Base-by-base conservation (phyloP, 2,888 invertebrate genomes). In the Drosophila pseudotakahashii region DNA sequence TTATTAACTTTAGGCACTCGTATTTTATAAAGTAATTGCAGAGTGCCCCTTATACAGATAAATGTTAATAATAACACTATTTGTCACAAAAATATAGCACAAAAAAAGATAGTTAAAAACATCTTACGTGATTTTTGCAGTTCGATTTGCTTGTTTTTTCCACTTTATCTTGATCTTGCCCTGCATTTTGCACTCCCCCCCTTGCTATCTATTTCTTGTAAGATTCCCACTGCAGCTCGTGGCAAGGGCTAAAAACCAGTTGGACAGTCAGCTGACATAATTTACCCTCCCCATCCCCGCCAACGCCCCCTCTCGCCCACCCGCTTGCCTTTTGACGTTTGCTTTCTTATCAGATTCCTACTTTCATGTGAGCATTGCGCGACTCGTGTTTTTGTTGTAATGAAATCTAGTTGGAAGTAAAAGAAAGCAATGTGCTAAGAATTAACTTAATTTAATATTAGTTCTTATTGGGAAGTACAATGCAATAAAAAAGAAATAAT, bases 191-290 rank as follows among this genome's bases (percentile, higher is more conserved):
- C 58, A 41, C 42, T 37, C 16, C 23, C n/a, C 32, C 26, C 48
- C 42, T 37, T 73, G 26, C 30, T 75, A 78, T 83, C 63, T 73
- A 75, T 64, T 57, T 45, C 16, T 16, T 34, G 34, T 52, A 14
- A 37, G 60, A 39, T 39, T 47, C 30, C 39, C 39, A 67, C 26
- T 75, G 71, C 77, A 82, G 71, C 75, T 59, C 60, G 67, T 70
- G 70, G 58, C 68, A 44, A 39, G 50, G 44, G 45, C 51, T 53
- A n/a, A 47, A 75, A 73, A 55, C 50, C 57, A 52, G 55, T 73
- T 70, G 16, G 68, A 13, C 14, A 84, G 89, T 89, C 89, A 89
- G 89, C 89, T 89, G 89, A 89, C 89, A 74, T 69, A 50, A 60
- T 61, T 66, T 53, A 54, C 23, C 54, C 14, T 62, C 34, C 70